Conservation (phyloP, 2,113 vertebrate genomes). For the Illadopsis cleaveri region DNA sequence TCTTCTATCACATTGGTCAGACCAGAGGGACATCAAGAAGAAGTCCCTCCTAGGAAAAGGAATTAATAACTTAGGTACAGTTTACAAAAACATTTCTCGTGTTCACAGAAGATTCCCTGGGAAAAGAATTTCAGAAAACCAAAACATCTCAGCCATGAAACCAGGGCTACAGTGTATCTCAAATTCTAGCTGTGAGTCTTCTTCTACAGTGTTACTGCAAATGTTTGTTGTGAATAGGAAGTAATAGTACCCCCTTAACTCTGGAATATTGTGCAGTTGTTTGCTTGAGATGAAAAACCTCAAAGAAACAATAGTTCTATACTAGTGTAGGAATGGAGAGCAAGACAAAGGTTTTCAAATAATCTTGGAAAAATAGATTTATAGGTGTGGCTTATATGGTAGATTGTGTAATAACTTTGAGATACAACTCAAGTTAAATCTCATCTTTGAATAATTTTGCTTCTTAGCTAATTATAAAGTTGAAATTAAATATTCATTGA, state of each 20-base stretch:
- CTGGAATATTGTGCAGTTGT: background rate
- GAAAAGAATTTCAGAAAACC: too few relatives aligned
- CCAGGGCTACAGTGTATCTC: too few relatives aligned
- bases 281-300: background rate
- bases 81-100: too few relatives aligned
- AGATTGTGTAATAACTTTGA: background rate
- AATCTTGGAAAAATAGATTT: background rate
- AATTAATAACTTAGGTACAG: too few relatives aligned
- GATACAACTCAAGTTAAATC: background rate
- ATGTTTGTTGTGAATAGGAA: background rate
- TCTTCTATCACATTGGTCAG: too few relatives aligned
- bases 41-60: too few relatives aligned
- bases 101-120: too few relatives aligned
- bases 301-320: background rate
- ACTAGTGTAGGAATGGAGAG: background rate
- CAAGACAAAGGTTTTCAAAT: background rate
- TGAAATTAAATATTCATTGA: background rate
- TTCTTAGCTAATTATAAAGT: background rate
- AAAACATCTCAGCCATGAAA: too few relatives aligned
- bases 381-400: background rate
- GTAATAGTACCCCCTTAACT: background rate
- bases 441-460: background rate
- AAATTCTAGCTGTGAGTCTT: background rate
- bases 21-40: too few relatives aligned
- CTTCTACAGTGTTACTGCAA: background rate